These are phyloP conservation scores for Drosophila mayri DNA, from an alignment of 1,140 invertebrate genomes.

Conservation along the genomic window DNA sequence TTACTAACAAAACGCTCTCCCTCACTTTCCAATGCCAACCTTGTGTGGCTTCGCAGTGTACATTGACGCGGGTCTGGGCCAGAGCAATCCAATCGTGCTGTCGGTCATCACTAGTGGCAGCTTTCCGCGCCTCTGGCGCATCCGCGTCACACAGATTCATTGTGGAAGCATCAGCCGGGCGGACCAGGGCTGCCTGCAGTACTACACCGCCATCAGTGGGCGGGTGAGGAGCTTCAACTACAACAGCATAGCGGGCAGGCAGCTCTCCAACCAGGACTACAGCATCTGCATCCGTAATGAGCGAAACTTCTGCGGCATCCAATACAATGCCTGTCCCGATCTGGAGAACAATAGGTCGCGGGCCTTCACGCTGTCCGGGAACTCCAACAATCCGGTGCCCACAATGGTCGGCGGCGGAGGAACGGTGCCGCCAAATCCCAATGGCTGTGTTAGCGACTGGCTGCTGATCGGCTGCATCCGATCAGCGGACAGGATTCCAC, in stretches of 20 bases:
- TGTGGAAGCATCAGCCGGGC: slow-evolving; percentile 90
- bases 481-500: slow-evolving; percentile 80
- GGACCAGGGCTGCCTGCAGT: slow-evolving; percentile 93
- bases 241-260: slow-evolving; percentile 90
- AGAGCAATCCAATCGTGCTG: slow-evolving; percentile 90
- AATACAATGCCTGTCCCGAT: slow-evolving; percentile 91
- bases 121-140: slow-evolving; percentile 92
- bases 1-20: background rate
- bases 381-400: slow-evolving; percentile 88
- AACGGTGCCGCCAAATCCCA: slow-evolving; percentile 69
- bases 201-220: slow-evolving; percentile 92
- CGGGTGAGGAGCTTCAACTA: slow-evolving; percentile 94
- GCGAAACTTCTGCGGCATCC: slow-evolving; percentile 94
- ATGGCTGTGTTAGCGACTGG: slow-evolving; percentile 91
- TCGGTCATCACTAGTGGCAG: slow-evolving; percentile 92
- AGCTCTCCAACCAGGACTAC: slow-evolving; percentile 95
- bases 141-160: slow-evolving; percentile 91
- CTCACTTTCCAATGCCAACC: slow-evolving; percentile 9
- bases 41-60: slow-evolving; percentile 88
- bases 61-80: slow-evolving; percentile 91
- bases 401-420: slow-evolving; percentile 89
- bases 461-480: slow-evolving; percentile 90
- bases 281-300: slow-evolving; percentile 94
- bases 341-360: slow-evolving; percentile 87
- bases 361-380: slow-evolving; percentile 90